These are phyloP conservation scores for Teinopalpus imperialis DNA, from an alignment of 2,888 invertebrate species.

Conservation along the genomic window DNA sequence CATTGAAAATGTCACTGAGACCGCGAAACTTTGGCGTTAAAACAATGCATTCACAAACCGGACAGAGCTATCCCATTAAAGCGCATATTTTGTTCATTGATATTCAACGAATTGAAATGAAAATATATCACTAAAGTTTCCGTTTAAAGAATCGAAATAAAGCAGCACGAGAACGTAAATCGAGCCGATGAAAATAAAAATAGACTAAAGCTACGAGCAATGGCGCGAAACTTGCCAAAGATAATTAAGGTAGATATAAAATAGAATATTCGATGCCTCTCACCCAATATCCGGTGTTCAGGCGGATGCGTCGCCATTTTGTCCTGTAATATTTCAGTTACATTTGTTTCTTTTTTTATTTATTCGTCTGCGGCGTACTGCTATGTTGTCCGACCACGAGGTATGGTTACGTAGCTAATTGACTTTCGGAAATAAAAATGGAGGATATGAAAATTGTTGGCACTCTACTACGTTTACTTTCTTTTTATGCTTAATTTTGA, in stretches of 20 bases:
- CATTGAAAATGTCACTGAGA: no score
- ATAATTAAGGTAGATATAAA: conserved; percentile 76
- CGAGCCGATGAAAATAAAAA: conserved; percentile 20
- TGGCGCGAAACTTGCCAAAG: conserved; percentile 56
- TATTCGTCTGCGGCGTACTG: conserved; percentile 25
- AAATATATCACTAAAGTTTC: conserved; percentile 1
- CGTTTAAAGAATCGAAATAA: conserved; percentile 8
- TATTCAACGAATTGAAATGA: neutral
- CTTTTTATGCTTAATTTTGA: no score
- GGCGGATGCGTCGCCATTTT: conserved; percentile 55
- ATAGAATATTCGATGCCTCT: conserved; percentile 66
- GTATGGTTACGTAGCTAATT: conserved; percentile 18
- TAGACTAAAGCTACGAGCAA: conserved; percentile 39
- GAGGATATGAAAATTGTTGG: neutral
- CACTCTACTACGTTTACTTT: neutral
- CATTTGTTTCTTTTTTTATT: conserved; percentile 36
- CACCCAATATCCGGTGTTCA: conserved; percentile 60
- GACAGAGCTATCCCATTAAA: conserved; percentile 1
- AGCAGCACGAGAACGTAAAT: conserved; percentile 12
- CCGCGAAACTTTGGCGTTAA: no score
- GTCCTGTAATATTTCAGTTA: conserved; percentile 45
- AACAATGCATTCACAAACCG: no score
- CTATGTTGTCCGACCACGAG: conserved; percentile 10
- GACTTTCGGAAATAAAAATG: conserved; percentile 16
- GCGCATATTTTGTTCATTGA: neutral